Evolutionary conservation across 2,888 invertebrate species (phyloP).

Genomic region (Empis livida): DNA sequence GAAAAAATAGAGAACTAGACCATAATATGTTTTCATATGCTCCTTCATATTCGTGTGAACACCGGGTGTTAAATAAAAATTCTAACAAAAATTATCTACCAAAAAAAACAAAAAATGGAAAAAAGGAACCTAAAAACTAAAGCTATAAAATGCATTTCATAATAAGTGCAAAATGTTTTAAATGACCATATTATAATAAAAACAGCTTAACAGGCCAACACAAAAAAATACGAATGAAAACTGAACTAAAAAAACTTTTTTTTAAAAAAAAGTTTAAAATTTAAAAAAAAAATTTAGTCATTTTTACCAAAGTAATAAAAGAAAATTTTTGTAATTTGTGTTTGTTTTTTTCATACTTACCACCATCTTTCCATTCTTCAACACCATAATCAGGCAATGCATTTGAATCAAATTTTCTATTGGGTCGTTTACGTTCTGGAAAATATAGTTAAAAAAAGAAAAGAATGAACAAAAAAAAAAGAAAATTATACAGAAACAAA

Average conservation of each 20-base stretch:
- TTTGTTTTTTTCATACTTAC: constrained; percentile 34
- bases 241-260: too few relatives aligned
- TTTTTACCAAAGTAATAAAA: not conserved
- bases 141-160: too few relatives aligned
- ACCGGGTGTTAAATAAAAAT: too few relatives aligned
- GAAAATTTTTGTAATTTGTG: constrained; percentile 4
- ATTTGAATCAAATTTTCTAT: constrained; percentile 43
- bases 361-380: constrained; percentile 61
- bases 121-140: too few relatives aligned
- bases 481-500: constrained; percentile 2
- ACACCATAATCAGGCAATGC: constrained; percentile 55
- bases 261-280: not conserved
- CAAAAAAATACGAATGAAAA: not conserved
- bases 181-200: too few relatives aligned
- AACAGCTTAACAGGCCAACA: not conserved
- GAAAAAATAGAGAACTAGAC: too few relatives aligned
- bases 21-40: too few relatives aligned
- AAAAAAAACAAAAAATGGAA: too few relatives aligned
- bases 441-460: constrained; percentile 11
- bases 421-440: constrained; percentile 33
- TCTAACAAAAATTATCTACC: too few relatives aligned
- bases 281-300: not conserved
- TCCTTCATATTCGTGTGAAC: too few relatives aligned
- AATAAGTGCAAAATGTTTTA: too few relatives aligned
- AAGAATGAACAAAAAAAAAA: not conserved